Percentiles rank a stretch among this genome's conserved stretches.
Evolutionary conservation across 2,797 vertebrate genomes (phyloP).

Genomic region (Peromyscus nudipes): DNA sequence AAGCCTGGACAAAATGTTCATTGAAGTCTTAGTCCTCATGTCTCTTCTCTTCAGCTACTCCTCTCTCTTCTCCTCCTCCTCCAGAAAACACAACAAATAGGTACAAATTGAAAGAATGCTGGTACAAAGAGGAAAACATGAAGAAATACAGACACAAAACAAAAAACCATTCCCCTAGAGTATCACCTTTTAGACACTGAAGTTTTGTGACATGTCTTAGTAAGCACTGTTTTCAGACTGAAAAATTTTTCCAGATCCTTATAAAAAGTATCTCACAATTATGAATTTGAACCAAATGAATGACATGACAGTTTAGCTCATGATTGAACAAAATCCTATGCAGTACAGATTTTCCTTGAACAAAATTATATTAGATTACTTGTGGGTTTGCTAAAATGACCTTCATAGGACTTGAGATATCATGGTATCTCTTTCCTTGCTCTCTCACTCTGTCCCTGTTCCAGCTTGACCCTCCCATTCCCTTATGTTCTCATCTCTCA

Average conservation of each 20-base stretch:
- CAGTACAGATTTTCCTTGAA: not conserved
- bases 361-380: not conserved
- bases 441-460: too few species aligned
- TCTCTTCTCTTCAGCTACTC: not conserved
- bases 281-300: slow-evolving; percentile 43
- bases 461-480: too few species aligned
- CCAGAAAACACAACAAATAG: slow-evolving; percentile 9
- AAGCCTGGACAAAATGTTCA: slow-evolving; percentile 38
- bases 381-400: not conserved
- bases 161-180: slow-evolving; percentile 6
- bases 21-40: not conserved
- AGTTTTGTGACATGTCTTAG: slow-evolving; percentile 10
- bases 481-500: too few species aligned
- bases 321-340: not conserved
- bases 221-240: not conserved
- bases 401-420: not conserved
- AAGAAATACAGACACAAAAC: slow-evolving; percentile 24
- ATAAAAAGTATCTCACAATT: slow-evolving; percentile 33
- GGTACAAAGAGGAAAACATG: not conserved
- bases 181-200: not conserved
- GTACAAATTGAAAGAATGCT: slow-evolving; percentile 10
- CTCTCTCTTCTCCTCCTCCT: not conserved
- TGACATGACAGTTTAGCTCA: slow-evolving; percentile 13
- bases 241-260: slow-evolving; percentile 25
- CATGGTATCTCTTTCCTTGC: too few species aligned